phyloP scores from a whole-genome alignment of 2,888 invertebrate genomes.

The Spatulosminthurus flaviceps region DNA sequence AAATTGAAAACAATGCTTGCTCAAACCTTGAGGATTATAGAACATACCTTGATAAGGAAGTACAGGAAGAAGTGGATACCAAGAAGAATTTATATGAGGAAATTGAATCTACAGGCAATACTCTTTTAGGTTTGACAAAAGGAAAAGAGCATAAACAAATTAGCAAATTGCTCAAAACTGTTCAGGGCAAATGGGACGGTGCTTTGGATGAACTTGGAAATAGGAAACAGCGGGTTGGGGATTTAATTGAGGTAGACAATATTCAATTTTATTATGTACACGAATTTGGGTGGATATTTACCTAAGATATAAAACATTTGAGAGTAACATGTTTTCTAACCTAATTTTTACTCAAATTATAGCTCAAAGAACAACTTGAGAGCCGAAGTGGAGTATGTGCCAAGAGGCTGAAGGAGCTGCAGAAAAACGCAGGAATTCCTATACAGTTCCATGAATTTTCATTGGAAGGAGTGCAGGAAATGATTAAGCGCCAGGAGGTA shows the following conservation, averaged over 20 bases:
- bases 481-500: slow-evolving; percentile 76
- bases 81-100: slow-evolving; percentile 67
- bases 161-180: slow-evolving; percentile 71
- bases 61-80: slow-evolving; percentile 53
- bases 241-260: slow-evolving; percentile 66
- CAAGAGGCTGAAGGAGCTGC: slow-evolving; percentile 77
- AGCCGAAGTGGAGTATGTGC: slow-evolving; percentile 77
- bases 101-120: slow-evolving; percentile 76
- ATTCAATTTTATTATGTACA: too few species aligned
- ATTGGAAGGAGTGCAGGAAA: slow-evolving; percentile 75
- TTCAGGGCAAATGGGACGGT: slow-evolving; percentile 75
- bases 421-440: slow-evolving; percentile 75
- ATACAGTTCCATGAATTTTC: slow-evolving; percentile 75
- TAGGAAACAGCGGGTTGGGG: slow-evolving; percentile 76
- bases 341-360: not conserved
- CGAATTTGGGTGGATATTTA: too few species aligned
- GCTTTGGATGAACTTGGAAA: not conserved
- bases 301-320: slow-evolving; percentile 19
- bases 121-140: slow-evolving; percentile 69
- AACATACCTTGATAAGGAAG: slow-evolving; percentile 53
- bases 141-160: slow-evolving; percentile 60
- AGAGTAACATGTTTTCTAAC: not conserved
- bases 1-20: slow-evolving; percentile 54
- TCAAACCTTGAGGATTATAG: slow-evolving; percentile 58
- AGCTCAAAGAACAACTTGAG: slow-evolving; percentile 77